Evolutionary conservation across 2,113 vertebrate species (phyloP).

Genomic region (Chionomys nivalis): DNA sequence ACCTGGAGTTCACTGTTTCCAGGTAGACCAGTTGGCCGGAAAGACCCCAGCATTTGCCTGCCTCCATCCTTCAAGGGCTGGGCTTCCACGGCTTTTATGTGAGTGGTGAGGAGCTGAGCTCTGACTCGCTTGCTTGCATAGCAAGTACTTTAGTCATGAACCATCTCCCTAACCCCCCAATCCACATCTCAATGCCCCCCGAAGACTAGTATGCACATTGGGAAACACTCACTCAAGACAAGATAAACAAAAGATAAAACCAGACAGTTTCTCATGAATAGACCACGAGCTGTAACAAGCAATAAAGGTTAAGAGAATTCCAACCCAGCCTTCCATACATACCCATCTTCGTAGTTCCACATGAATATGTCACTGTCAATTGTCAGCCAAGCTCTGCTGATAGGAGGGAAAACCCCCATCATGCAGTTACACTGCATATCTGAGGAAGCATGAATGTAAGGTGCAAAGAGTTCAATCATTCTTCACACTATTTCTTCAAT

Average conservation of each 20-base stretch:
- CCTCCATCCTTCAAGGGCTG: not conserved
- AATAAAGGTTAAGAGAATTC: not conserved
- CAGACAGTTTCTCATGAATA: not conserved
- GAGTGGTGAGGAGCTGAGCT: too few species aligned
- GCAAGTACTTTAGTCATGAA: not conserved
- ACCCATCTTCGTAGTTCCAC: slow-evolving; percentile 99
- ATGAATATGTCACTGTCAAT: slow-evolving; percentile 99
- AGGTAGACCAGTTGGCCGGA: not conserved
- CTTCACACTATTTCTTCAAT: not conserved
- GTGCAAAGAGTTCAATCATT: slow-evolving; percentile 51
- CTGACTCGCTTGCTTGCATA: not conserved
- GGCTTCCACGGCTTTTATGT: not conserved
- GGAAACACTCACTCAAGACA: not conserved
- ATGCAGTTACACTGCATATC: slow-evolving; percentile 99
- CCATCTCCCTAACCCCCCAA: not conserved
- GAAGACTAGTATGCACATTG: not conserved
- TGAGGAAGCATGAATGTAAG: slow-evolving; percentile 87
- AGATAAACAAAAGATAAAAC: slow-evolving; percentile 22
- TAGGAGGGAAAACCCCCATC: slow-evolving; percentile 99
- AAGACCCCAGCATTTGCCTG: not conserved
- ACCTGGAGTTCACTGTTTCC: too few species aligned
- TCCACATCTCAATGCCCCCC: not conserved
- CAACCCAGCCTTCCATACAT: slow-evolving; percentile 69
- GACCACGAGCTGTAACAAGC: not conserved
- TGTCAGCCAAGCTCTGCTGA: slow-evolving; percentile 96